Base-by-base conservation (phyloP, 2,113 vertebrate genomes). In the Suricata suricatta region DNA sequence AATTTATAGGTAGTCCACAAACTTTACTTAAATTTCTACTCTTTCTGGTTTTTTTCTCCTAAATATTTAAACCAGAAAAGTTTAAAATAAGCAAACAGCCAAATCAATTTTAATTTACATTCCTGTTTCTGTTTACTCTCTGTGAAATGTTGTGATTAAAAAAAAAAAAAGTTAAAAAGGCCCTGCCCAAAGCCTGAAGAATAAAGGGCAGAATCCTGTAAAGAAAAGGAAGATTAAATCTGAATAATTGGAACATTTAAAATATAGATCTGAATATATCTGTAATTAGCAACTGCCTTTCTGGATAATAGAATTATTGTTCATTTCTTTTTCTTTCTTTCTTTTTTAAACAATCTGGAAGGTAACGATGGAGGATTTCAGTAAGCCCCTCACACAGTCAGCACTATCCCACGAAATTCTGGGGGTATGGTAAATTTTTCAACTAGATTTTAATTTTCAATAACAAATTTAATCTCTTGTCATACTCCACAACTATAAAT, bases 341-440 rank as follows among this genome's bases (percentile, higher is more conserved):
- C 10, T 80, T 4, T 52, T 66, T 89, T 14, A 0, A 93, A 92
- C 47, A 89, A 79, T 82, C 33, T 84, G 41, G 92, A 97, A 95
- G 88, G 74, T 95, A 81, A 83, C 83, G 86, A 63, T 88, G 87
- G 96, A 96, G 80, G 94, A 96, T 88, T 96, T 97, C 87, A 96
- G 2, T 96, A 96, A 88, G 83, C 4, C 69, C 64, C 92, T 85
- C 87, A 94, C 63, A 74, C 47, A 96, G 44, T 84, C 68, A 95
- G 52, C 87, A 60, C 33, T 92, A n/a, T 92, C 63, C 64, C 81
- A 94, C 7, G 44, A 95, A 94, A 93, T 93, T 80, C 57, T 92
- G 66, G 77, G 96, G 85, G 29, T 94, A 94, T 93, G 90, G 69
- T 97, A 92, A 92, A 90, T 31, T 86, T 97, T 98, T 96, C 93